Conservation (phyloP, 2,888 invertebrate genomes). For the Fragum fragum region DNA sequence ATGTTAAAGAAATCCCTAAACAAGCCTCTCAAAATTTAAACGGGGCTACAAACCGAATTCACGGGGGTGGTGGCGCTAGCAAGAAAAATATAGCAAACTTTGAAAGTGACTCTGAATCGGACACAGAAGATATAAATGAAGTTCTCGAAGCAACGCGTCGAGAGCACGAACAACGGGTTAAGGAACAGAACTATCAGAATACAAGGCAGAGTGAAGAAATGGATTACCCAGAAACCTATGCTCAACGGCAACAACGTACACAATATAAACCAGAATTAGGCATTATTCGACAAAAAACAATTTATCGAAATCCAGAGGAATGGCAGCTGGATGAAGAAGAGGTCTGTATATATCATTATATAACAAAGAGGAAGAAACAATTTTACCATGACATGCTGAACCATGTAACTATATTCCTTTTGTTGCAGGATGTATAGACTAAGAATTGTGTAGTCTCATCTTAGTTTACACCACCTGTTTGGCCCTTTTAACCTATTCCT, state of each 20-base stretch:
- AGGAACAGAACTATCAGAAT: slow-evolving; percentile 40
- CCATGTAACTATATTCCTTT: no score
- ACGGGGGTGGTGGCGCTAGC: background rate
- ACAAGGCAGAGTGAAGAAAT: slow-evolving; percentile 18
- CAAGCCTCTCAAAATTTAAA: slow-evolving; percentile 13
- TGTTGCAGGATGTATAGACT: no score
- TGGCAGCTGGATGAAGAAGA: slow-evolving; percentile 72
- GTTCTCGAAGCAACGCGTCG: slow-evolving; percentile 61
- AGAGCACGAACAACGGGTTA: slow-evolving; percentile 32
- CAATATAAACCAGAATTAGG: slow-evolving; percentile 66
- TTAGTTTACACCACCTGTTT: no score
- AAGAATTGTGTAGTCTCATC: no score
- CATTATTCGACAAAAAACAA: slow-evolving; percentile 72
- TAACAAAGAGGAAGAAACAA: no score
- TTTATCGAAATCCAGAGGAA: slow-evolving; percentile 71
- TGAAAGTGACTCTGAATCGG: slow-evolving; percentile 63
- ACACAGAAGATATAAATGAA: slow-evolving; percentile 57
- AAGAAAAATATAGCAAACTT: slow-evolving; percentile 22
- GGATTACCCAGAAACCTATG: slow-evolving; percentile 72
- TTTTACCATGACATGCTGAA: no score
- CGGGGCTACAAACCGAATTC: background rate
- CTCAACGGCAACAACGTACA: slow-evolving; percentile 72
- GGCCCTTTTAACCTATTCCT: no score
- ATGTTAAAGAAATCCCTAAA: background rate
- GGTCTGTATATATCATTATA: no score